Percentiles rank a stretch among this genome's conserved stretches.
phyloP scores from a whole-genome alignment of 1,140 invertebrate genomes.

The Pseudoatta argentina region DNA sequence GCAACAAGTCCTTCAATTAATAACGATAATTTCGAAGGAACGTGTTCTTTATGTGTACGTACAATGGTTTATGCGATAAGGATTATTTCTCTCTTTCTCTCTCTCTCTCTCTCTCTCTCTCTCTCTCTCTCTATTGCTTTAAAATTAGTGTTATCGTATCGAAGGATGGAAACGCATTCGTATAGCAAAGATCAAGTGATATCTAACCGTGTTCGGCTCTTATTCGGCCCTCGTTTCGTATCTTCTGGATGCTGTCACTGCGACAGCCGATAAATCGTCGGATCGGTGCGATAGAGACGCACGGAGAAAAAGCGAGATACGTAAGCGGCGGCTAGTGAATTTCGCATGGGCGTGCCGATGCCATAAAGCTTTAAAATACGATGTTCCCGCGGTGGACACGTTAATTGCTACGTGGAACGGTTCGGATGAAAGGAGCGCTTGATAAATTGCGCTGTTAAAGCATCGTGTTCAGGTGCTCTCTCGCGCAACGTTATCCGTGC shows the following conservation, averaged over 20 bases:
- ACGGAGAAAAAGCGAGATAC: constrained; percentile 44
- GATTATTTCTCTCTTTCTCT: background rate
- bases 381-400: constrained; percentile 82
- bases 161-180: background rate
- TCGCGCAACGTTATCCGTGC: constrained; percentile 68
- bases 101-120: background rate
- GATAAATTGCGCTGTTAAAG: constrained; percentile 83
- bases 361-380: constrained; percentile 83
- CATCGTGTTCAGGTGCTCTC: constrained; percentile 68
- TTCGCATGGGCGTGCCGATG: constrained; percentile 82
- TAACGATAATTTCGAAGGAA: background rate
- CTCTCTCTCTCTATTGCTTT: background rate
- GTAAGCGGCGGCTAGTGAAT: constrained; percentile 73
- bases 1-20: too few relatives aligned
- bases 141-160: constrained; percentile 7
- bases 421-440: constrained; percentile 82
- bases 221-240: constrained; percentile 35
- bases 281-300: constrained; percentile 32
- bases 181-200: background rate
- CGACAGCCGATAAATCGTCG: constrained; percentile 60
- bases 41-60: background rate
- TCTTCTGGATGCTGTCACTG: constrained; percentile 45
- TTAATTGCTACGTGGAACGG: constrained; percentile 83
- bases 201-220: background rate
- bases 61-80: background rate